Evolutionary conservation across 2,888 invertebrate species (phyloP), one percentile per base, ranked within the genome.

Genomic region (Mesorhabditis spiculigera): DNA sequence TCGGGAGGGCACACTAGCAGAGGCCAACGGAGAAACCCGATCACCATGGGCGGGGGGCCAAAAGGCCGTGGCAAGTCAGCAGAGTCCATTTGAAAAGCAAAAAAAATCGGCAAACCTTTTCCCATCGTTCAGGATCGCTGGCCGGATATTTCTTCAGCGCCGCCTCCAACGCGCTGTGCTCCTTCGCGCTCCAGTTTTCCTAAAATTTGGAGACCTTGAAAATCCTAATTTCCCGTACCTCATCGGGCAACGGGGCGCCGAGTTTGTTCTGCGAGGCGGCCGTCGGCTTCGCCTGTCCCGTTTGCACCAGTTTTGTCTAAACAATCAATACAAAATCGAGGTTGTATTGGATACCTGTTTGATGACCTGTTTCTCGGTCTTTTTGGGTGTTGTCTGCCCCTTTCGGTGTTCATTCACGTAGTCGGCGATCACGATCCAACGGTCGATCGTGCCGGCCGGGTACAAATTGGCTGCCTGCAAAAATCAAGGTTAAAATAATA

Each of bases 91-190:
- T 3, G n/a, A n/a, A n/a, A 28, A 3, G 28, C 28, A 3, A 28
- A 28, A 28, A 28, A 28, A 28, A 1, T 1, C 28, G 28, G 0
- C 96, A 92, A 77, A 98, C 95, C 86, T 92, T 91, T 82, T 97
- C 97, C 98, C 98, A 99, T 71, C 98, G 90, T 81, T 97, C 95
- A 0, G 92, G 87, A 16, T 92, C 92, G 71, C 91, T 91, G 3
- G 92, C 90, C 0, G 95, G 93, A 89, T 92, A 95, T 44, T 94
- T 94, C 88, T 95, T 96, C 72, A 99, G 90, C 0, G 97, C 96
- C 88, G 96, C 95, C 86, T 99, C 98, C 66, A 99, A 87, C 28
- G 94, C 87, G 81, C 94, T 93, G 87, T 99, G 98, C 86, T 99
- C 98, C 3, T 92, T 92, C 66, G 93, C 91, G 4, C 93, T 93